A percentile compares a stretch with the other conserved stretches of the same genome.
Evolutionary conservation across 2,888 invertebrate genomes (phyloP).

Genomic region (Epirrhoe alternata): DNA sequence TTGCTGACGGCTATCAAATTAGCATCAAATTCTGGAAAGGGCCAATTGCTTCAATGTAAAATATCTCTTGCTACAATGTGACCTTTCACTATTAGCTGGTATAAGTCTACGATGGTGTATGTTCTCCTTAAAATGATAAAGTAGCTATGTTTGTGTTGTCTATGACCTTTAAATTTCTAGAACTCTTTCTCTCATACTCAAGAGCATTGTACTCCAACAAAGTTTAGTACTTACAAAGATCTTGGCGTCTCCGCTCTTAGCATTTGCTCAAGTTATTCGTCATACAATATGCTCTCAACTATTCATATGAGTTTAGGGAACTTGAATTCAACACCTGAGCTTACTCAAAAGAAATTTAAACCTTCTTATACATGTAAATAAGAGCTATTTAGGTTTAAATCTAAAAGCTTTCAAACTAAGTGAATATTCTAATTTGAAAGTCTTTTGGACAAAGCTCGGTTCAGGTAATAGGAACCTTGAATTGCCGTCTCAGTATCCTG

Average conservation of each 20-base stretch:
- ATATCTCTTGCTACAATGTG: too few species aligned
- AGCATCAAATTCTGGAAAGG: too few species aligned
- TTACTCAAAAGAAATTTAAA: background rate
- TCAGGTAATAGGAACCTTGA: slow-evolving; percentile 43
- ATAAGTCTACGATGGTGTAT: too few species aligned
- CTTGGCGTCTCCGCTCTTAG: background rate
- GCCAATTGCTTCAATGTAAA: too few species aligned
- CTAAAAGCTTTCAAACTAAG: slow-evolving; percentile 1
- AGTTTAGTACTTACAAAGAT: slow-evolving; percentile 9
- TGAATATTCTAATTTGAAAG: slow-evolving; percentile 22
- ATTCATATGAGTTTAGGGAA: slow-evolving; percentile 2
- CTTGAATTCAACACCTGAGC: slow-evolving; percentile 1
- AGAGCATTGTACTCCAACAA: background rate
- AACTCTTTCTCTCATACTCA: background rate
- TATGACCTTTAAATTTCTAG: background rate
- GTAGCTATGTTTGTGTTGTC: background rate
- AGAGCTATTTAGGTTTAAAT: background rate
- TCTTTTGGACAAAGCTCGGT: slow-evolving; percentile 33
- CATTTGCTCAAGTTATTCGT: background rate
- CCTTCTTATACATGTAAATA: background rate
- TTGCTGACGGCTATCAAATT: too few species aligned
- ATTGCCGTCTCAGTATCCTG: slow-evolving; percentile 33
- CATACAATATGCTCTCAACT: slow-evolving; percentile 5
- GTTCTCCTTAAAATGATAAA: too few species aligned
- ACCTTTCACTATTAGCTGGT: too few species aligned